Percentiles rank a stretch among this genome's conserved stretches.
phyloP scores from a whole-genome alignment of 2,797 vertebrate genomes.

The Amphiprion clarkii region DNA sequence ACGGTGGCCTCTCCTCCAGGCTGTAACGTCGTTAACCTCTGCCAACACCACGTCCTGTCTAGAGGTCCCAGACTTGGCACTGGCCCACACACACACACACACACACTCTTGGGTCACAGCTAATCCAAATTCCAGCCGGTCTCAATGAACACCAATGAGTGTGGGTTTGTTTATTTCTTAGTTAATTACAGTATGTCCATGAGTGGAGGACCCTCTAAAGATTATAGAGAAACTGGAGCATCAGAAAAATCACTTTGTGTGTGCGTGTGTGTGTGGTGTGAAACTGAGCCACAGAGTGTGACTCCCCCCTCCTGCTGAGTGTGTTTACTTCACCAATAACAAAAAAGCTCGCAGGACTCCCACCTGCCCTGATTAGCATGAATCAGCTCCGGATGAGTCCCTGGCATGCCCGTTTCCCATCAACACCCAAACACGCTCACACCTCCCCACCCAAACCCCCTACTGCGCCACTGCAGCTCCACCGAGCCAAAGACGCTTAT shows the following conservation, averaged over 20 bases:
- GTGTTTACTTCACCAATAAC: constrained; percentile 66
- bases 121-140: constrained; percentile 36
- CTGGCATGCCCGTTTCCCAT: constrained; percentile 39
- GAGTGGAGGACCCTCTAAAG: constrained; percentile 26
- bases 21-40: constrained; percentile 46
- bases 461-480: constrained; percentile 51
- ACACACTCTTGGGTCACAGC: constrained; percentile 5
- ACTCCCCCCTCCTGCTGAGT: constrained; percentile 48
- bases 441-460: constrained; percentile 21
- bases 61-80: constrained; percentile 23
- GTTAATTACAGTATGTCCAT: constrained; percentile 49
- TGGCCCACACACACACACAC: neutral
- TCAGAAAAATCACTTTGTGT: constrained; percentile 33
- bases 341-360: constrained; percentile 60
- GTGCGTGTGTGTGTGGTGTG: constrained; percentile 19
- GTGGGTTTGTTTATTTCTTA: constrained; percentile 45
- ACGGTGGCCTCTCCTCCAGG: constrained; percentile 19
- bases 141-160: constrained; percentile 15
- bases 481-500: constrained; percentile 60
- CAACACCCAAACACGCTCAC: constrained; percentile 21
- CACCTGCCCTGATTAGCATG: constrained; percentile 77
- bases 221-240: constrained; percentile 29
- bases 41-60: constrained; percentile 28
- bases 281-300: neutral
- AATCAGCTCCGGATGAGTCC: constrained; percentile 58